Conservation (phyloP, 2,888 invertebrate species). For the Parnassius smintheus region DNA sequence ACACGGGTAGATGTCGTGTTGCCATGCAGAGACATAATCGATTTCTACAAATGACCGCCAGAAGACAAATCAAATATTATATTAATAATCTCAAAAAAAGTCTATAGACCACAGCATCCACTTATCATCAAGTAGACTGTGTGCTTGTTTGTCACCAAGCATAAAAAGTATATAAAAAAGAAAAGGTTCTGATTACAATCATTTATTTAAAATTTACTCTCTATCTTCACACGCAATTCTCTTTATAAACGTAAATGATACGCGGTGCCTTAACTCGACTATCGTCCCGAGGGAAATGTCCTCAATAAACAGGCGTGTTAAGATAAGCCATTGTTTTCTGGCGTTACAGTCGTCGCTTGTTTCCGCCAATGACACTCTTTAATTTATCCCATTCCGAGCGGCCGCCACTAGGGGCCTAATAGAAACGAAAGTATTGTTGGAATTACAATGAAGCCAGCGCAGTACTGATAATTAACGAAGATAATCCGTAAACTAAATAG, state of each 20-base stretch:
- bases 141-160: too few species aligned
- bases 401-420: not conserved
- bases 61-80: too few species aligned
- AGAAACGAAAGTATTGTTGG: not conserved
- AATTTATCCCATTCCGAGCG: conserved; percentile 4
- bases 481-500: not conserved
- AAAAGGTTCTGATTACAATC: too few species aligned
- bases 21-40: too few species aligned
- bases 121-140: too few species aligned
- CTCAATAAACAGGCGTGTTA: conserved; percentile 16
- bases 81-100: too few species aligned
- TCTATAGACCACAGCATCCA: too few species aligned
- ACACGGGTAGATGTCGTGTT: too few species aligned
- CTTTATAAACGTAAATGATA: not conserved
- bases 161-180: too few species aligned
- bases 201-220: too few species aligned
- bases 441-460: not conserved
- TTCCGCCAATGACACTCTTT: conserved; percentile 7
- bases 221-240: too few species aligned
- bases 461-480: conserved; percentile 7
- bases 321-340: conserved; percentile 21
- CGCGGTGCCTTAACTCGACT: conserved; percentile 9
- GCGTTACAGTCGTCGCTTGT: conserved; percentile 1
- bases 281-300: conserved; percentile 12
- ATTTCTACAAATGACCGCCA: too few species aligned